Evolutionary conservation across 1,140 invertebrate species (phyloP), one percentile per base, ranked within the genome.

Genomic region (Diabrotica undecimpunctata): DNA sequence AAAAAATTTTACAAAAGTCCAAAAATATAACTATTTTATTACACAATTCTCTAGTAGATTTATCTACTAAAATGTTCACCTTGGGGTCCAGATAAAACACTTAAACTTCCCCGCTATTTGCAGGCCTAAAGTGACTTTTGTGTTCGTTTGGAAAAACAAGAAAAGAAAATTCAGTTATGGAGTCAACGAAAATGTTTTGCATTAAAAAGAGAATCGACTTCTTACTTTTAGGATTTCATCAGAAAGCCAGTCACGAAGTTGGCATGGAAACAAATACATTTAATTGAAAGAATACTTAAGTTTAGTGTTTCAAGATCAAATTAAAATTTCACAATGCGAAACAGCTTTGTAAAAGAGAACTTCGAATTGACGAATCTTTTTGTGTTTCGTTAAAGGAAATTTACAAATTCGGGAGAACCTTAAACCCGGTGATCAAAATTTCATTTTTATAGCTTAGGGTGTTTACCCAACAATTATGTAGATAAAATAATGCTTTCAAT

Each of bases 201-300:
- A 46, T 46, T 46, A 46, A n/a, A 46, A 46, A 46, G 41, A 46
- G 41, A 46, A 46, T 46, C 41, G 41, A 46, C 41, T 46, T 46
- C 8, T 46, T 46, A 46, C 41, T 46, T 46, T 46, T 46, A 46
- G 41, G 41, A 46, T 46, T 46, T n/a, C 41, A 46, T 46, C 41
- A 5, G 3, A 46, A 46, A 46, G 41, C 41, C n/a, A 6, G 41
- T 46, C 41, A 46, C 41, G 41, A 46, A 46, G 8, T 46, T 6
- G 41, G 41, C 5, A 46, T 46, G n/a, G 41, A 46, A 46, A 46
- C 41, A 46, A 46, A 46, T 46, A 46, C n/a, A 46, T 46, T 46
- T 46, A 46, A 46, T 46, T 46, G 41, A 46, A 46, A 46, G 8
- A n/a, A 46, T 46, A 46, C 41, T 46, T n/a, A 46, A 46, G 41